A percentile compares a stretch with the other conserved stretches of the same genome.
Conservation (phyloP, 2,797 vertebrate genomes). For the Gymnopithys bicolor region DNA sequence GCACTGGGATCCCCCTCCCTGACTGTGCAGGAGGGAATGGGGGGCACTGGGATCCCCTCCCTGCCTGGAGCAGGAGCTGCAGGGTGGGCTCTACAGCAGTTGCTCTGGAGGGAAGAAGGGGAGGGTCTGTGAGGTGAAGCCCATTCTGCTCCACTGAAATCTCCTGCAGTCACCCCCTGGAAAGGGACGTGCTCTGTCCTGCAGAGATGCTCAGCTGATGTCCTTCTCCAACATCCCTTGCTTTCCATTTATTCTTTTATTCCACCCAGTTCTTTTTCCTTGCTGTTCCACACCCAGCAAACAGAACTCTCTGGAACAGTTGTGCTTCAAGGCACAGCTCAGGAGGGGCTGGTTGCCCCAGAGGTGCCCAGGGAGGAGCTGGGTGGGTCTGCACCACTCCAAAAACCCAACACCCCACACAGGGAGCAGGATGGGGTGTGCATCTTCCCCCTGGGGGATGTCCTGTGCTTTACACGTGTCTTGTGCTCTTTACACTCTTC, state of each 20-base stretch:
- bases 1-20: too few relatives aligned
- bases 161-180: neutral
- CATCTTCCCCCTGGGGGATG: neutral
- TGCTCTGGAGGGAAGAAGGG: neutral
- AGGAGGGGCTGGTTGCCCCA: neutral
- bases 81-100: neutral
- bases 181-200: neutral
- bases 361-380: neutral
- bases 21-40: too few relatives aligned
- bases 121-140: neutral
- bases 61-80: neutral
- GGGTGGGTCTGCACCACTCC: neutral
- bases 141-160: neutral
- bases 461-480: neutral
- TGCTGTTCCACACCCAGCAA: neutral
- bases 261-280: neutral
- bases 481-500: neutral
- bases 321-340: neutral
- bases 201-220: neutral
- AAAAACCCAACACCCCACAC: rapidly evolving
- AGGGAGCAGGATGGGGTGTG: neutral
- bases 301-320: neutral
- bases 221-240: neutral
- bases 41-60: too few relatives aligned
- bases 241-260: neutral